Conservation (phyloP, 1,140 invertebrate species). For the Drosophila aff. region DNA sequence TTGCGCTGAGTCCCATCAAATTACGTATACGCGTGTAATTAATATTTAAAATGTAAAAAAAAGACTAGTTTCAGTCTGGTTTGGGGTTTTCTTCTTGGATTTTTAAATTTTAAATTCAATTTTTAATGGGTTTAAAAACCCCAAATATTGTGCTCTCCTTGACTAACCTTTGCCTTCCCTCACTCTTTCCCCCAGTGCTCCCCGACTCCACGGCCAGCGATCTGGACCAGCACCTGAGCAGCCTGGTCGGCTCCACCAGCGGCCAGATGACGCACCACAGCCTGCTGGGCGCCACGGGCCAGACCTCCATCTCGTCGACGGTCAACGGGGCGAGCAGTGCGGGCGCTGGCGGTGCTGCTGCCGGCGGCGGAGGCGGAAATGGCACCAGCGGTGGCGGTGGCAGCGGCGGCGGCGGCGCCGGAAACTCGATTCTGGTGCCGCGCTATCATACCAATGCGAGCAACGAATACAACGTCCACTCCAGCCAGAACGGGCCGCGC, state of each 20-base stretch:
- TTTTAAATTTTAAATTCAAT: no score
- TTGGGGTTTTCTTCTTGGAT: no score
- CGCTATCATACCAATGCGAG: slow-evolving; percentile 86
- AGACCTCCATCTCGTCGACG: slow-evolving; percentile 84
- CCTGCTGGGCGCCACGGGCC: slow-evolving; percentile 73
- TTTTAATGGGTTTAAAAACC: not conserved
- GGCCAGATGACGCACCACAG: slow-evolving; percentile 85
- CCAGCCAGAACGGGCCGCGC: slow-evolving; percentile 86
- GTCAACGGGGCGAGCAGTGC: slow-evolving; percentile 83
- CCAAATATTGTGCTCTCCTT: no score
- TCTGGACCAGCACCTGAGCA: slow-evolving; percentile 91
- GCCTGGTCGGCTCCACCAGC: slow-evolving; percentile 88
- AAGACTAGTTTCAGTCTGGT: no score
- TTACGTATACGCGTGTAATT: no score
- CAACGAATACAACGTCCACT: slow-evolving; percentile 84
- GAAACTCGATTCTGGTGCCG: slow-evolving; percentile 85
- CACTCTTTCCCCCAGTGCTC: slow-evolving; percentile 86
- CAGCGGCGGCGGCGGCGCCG: slow-evolving; percentile 51
- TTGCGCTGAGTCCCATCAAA: no score
- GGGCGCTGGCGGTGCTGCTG: slow-evolving; percentile 80
- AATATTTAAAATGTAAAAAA: no score
- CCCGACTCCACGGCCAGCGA: slow-evolving; percentile 91
- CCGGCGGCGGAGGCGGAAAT: slow-evolving; percentile 46
- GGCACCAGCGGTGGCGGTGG: slow-evolving; percentile 48
- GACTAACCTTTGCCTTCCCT: not conserved